Percentiles rank a stretch among this genome's conserved stretches.
phyloP scores from a whole-genome alignment of 1,140 invertebrate species.

The Ladona fulva region DNA sequence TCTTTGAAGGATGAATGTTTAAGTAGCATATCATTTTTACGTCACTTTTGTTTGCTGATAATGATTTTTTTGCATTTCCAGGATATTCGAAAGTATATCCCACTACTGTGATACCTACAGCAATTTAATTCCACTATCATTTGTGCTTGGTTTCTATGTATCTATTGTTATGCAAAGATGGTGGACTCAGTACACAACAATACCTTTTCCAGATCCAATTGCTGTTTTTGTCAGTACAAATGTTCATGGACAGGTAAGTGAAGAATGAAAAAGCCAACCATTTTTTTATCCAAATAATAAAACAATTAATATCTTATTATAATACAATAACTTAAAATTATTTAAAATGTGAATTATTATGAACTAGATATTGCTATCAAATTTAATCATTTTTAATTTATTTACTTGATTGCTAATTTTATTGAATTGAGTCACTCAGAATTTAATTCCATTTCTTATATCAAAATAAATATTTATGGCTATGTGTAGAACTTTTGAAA shows the following conservation, averaged over 20 bases:
- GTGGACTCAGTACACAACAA: conserved; percentile 78
- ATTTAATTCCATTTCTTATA: background rate
- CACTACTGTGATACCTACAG: conserved; percentile 69
- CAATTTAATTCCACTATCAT: conserved; percentile 71
- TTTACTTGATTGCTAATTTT: background rate
- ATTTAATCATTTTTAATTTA: background rate
- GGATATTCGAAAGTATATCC: conserved; percentile 64
- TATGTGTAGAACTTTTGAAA: background rate
- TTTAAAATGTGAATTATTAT: too few relatives aligned
- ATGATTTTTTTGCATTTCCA: conserved; percentile 32
- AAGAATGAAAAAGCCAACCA: conserved; percentile 11
- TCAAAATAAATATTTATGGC: background rate
- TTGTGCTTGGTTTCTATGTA: conserved; percentile 87
- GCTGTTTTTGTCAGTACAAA: conserved; percentile 76
- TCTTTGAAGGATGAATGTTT: conserved; percentile 8
- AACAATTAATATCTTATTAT: background rate
- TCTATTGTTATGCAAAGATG: conserved; percentile 84
- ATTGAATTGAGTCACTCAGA: background rate
- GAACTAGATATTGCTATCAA: background rate
- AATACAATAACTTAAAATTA: background rate
- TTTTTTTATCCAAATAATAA: background rate
- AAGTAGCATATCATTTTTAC: background rate
- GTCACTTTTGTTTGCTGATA: background rate
- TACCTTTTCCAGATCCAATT: conserved; percentile 36
- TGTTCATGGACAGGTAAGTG: conserved; percentile 50